These are phyloP conservation scores for Mesodorylaimus sp. DNA, from an alignment of 2,888 invertebrate genomes.

Conservation along the genomic window DNA sequence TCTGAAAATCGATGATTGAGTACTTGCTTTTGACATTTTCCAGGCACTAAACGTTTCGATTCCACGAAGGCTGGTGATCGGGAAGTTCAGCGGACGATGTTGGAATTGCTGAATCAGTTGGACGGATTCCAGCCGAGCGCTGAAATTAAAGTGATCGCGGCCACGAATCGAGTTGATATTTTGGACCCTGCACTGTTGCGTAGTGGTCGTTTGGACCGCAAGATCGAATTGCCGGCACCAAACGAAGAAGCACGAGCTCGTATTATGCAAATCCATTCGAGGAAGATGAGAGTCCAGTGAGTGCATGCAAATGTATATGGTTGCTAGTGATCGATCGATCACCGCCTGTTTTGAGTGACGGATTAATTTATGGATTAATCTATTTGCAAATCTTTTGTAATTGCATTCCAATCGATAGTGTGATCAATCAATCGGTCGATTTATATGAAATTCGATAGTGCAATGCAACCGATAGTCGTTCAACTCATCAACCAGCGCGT, in stretches of 20 bases:
- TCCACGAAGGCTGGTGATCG: conserved; percentile 98
- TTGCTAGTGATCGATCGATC: too few relatives aligned
- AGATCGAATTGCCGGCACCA: conserved; percentile 97
- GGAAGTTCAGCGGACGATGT: conserved; percentile 97
- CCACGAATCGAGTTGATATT: conserved; percentile 95
- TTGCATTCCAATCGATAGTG: too few relatives aligned
- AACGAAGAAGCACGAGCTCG: conserved; percentile 95
- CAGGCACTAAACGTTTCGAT: conserved; percentile 46
- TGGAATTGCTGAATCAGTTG: conserved; percentile 87
- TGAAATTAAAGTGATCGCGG: conserved; percentile 94
- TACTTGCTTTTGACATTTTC: conserved; percentile 5
- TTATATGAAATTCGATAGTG: too few relatives aligned
- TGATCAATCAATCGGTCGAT: too few relatives aligned
- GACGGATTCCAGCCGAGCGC: conserved; percentile 96
- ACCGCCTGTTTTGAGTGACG: too few relatives aligned
- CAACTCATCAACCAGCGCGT: too few relatives aligned
- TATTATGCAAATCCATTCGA: conserved; percentile 61
- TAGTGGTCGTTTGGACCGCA: conserved; percentile 86
- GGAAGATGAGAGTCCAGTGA: conserved; percentile 99
- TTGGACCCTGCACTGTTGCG: conserved; percentile 87
- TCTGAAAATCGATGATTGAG: too few relatives aligned
- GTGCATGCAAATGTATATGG: too few relatives aligned
- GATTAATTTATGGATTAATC: too few relatives aligned
- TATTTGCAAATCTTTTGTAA: too few relatives aligned
- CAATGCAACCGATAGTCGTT: too few relatives aligned